Percentiles rank a stretch among this genome's conserved stretches.
These are phyloP conservation scores for Ornithoptera alexandrae DNA, from an alignment of 2,888 invertebrate species.

Conservation along the genomic window DNA sequence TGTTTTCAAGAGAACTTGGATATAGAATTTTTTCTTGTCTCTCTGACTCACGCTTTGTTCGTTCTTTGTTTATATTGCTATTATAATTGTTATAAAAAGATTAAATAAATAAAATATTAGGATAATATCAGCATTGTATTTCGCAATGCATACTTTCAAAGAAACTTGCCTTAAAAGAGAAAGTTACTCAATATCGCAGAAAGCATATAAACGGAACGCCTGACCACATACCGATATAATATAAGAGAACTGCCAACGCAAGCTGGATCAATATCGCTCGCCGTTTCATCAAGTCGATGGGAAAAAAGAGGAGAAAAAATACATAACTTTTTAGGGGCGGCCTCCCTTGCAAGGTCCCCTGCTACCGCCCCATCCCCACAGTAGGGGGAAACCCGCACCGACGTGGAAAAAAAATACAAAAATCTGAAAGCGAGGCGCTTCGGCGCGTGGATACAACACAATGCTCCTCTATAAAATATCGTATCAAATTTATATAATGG, in stretches of 20 bases:
- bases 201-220: slow-evolving; percentile 4
- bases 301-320: slow-evolving; percentile 79
- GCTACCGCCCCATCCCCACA: slow-evolving; percentile 40
- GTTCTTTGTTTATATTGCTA: too few species aligned
- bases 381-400: slow-evolving; percentile 50
- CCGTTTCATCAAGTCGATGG: slow-evolving; percentile 76
- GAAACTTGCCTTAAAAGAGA: background rate
- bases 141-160: too few species aligned
- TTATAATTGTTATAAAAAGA: too few species aligned
- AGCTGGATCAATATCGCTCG: slow-evolving; percentile 71
- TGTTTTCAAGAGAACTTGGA: too few species aligned
- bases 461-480: slow-evolving; percentile 64
- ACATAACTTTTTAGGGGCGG: slow-evolving; percentile 79
- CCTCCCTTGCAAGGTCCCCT: slow-evolving; percentile 50
- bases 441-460: slow-evolving; percentile 72
- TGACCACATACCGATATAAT: slow-evolving; percentile 31
- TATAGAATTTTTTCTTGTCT: too few species aligned
- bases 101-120: too few species aligned
- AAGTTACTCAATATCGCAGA: slow-evolving; percentile 1
- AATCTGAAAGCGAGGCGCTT: slow-evolving; percentile 50
- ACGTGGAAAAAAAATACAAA: slow-evolving; percentile 58
- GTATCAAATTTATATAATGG: slow-evolving; percentile 74
- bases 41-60: too few species aligned
- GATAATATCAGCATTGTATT: too few species aligned
- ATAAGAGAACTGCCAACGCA: slow-evolving; percentile 44